A percentile compares a stretch with the other conserved stretches of the same genome.
Conservation (phyloP, 2,113 vertebrate genomes). For the Callionymus lyra region DNA sequence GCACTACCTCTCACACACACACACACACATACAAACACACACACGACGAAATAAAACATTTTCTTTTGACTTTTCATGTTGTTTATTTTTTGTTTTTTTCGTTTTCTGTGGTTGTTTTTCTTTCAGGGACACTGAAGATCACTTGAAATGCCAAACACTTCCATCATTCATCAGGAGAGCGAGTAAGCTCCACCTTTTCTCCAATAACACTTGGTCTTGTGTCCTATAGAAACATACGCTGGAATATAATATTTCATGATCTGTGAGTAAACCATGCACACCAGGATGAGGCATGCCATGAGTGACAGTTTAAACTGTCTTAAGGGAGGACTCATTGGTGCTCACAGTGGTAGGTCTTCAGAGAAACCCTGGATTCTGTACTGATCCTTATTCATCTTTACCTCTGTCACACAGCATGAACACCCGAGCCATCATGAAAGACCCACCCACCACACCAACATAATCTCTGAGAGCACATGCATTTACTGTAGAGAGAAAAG, state of each 20-base stretch:
- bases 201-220: conserved; percentile 17
- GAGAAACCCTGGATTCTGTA: conserved; percentile 35
- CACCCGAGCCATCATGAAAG: background rate
- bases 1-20: too few relatives aligned
- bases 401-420: conserved; percentile 15
- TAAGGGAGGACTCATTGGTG: conserved; percentile 25
- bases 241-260: conserved; percentile 32
- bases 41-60: conserved; percentile 6
- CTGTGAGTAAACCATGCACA: conserved; percentile 20
- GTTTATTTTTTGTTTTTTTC: conserved; percentile 29
- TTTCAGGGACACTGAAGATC: conserved; percentile 24
- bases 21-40: conserved; percentile 27
- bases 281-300: conserved; percentile 9
- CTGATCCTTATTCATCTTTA: conserved; percentile 46
- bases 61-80: conserved; percentile 27
- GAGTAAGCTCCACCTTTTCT: background rate
- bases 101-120: background rate
- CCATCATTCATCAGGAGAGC: conserved; percentile 7
- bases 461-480: too few relatives aligned
- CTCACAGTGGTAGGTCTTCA: conserved; percentile 27
- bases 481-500: background rate
- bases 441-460: conserved; percentile 6
- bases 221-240: conserved; percentile 16
- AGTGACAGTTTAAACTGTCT: conserved; percentile 49
- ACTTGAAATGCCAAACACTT: conserved; percentile 42